Evolutionary conservation across 2,113 vertebrate species (phyloP).

Genomic region (Mustela lutreola): DNA sequence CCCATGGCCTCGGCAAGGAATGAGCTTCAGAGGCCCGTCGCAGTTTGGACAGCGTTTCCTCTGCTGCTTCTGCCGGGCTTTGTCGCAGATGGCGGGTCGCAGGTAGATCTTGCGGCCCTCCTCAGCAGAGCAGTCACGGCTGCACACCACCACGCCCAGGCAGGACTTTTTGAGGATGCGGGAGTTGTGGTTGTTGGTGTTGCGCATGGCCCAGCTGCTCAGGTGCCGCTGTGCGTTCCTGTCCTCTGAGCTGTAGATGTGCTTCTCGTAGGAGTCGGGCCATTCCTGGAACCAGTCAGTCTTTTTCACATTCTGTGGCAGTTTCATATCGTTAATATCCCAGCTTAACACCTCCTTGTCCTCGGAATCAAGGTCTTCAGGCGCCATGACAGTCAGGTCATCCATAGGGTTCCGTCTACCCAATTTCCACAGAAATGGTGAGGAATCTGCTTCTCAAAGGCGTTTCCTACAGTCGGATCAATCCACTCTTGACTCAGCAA

Average conservation of each 20-base stretch:
- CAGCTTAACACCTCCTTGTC: slow-evolving; percentile 82
- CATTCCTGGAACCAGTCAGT: slow-evolving; percentile 91
- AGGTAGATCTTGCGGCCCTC: slow-evolving; percentile 89
- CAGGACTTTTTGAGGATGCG: slow-evolving; percentile 92
- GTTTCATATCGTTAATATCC: slow-evolving; percentile 91
- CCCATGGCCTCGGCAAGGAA: slow-evolving; percentile 90
- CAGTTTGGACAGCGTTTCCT: slow-evolving; percentile 90
- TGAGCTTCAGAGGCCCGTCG: slow-evolving; percentile 86
- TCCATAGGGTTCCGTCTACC: slow-evolving; percentile 69
- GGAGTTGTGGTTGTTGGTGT: slow-evolving; percentile 93
- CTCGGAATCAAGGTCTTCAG: slow-evolving; percentile 68
- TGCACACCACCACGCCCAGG: slow-evolving; percentile 90
- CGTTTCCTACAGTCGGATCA: slow-evolving; percentile 69
- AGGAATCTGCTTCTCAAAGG: slow-evolving; percentile 47
- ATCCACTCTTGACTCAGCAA: slow-evolving; percentile 60
- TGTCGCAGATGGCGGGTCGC: slow-evolving; percentile 92
- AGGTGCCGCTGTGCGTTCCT: slow-evolving; percentile 90
- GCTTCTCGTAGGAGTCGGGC: slow-evolving; percentile 89
- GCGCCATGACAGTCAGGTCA: slow-evolving; percentile 71
- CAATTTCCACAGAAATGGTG: slow-evolving; percentile 13
- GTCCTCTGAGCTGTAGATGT: slow-evolving; percentile 89
- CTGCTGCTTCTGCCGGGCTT: slow-evolving; percentile 91
- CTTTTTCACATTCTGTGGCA: slow-evolving; percentile 88
- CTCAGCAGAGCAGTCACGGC: slow-evolving; percentile 79
- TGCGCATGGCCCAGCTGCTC: slow-evolving; percentile 93